Base-by-base conservation (phyloP, 2,888 invertebrate genomes). In the Opisthograptis luteolata region DNA sequence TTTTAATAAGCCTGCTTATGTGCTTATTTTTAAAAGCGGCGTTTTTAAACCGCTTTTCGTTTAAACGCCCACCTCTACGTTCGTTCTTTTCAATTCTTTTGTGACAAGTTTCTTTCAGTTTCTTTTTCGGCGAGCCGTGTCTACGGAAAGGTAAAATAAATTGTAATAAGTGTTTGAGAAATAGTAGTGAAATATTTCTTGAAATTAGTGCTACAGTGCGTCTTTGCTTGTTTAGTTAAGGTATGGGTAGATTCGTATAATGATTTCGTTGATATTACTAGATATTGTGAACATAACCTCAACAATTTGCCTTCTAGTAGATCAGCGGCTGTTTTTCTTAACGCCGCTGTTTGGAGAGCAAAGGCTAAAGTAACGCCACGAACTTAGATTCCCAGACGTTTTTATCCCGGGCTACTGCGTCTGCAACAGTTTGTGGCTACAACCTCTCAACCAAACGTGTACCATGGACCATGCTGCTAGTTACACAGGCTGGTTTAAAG, bases 391-490 rank as follows among this genome's bases (percentile, higher is more conserved):
- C 75, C 76, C 81, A 81, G 77, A 68, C 71, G 76, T 72, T 63
- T 61, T 55, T n/a, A 24, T 68, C 40, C 67, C 61, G 63, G 25
- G 39, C 56, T 60, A 62, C 55, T 70, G 62, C 73, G 70, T 66
- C 82, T 82, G 82, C 78, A 76, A 80, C 79, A 60, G 75, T 72
- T 78, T 64, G 72, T 76, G 83, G 87, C 83, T 63, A 87, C 86
- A 87, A 64, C 12, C 20, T n/a, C n/a, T 45, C 6, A n/a, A 34
- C 12, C 14, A 19, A 12, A 10, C 28, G n/a, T n/a, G n/a, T n/a
- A n/a, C n/a, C n/a, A 0, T 3, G 24, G 10, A 25, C 10, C 6
- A 35, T 10, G 25, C 20, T 7, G 14, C 15, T 13, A 24, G 10
- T 20, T 9, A 9, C 12, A 3, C 7, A 5, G 9, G 27, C 22